Evolutionary conservation across 2,797 vertebrate species (phyloP), one percentile per base, ranked within the genome.

Genomic region (Synanceia verrucosa): DNA sequence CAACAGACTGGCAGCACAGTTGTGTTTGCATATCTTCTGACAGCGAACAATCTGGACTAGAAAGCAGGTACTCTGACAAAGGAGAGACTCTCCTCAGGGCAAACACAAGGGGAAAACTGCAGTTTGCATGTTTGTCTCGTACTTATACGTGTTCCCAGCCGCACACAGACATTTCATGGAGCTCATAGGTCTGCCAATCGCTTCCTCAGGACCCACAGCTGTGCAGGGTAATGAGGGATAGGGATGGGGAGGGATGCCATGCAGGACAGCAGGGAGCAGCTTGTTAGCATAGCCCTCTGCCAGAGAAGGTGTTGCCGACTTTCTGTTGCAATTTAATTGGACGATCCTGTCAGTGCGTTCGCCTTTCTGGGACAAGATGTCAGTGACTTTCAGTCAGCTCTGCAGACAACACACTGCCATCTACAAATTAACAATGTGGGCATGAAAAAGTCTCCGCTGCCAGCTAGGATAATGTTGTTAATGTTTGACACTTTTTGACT

Each of bases 271-370:
- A 23, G 81, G 83, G 77, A 84, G 85, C 87, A 77, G 86, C 88
- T 92, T 88, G 89, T 92, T 92, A 91, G 90, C 86, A 83, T 85
- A 85, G 86, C 60, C 81, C 79, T 88, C 78, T 70, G 81, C 81
- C 74, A 65, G 79, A 41, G 60, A 86, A 76, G 84, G 85, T 86
- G 66, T 67, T 70, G 55, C 70, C 1, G 47, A 68, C 36, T 70
- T 78, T 84, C 76, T 71, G 81, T 69, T 78, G 79, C 77, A 36
- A 23, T 89, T 86, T 92, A 92, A 93, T 92, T 93, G 90, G 90
- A 80, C 19, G 75, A 87, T 86, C 73, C 88, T 85, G 88, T 91
- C 87, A 86, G 78, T 52, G 51, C 77, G 83, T 83, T 90, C 88
- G 81, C 84, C 74, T 84, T 76, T 55, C 63, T 70, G 76, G 85